Base-by-base conservation (phyloP, 2,797 vertebrate genomes). In the Anguilla megastoma region DNA sequence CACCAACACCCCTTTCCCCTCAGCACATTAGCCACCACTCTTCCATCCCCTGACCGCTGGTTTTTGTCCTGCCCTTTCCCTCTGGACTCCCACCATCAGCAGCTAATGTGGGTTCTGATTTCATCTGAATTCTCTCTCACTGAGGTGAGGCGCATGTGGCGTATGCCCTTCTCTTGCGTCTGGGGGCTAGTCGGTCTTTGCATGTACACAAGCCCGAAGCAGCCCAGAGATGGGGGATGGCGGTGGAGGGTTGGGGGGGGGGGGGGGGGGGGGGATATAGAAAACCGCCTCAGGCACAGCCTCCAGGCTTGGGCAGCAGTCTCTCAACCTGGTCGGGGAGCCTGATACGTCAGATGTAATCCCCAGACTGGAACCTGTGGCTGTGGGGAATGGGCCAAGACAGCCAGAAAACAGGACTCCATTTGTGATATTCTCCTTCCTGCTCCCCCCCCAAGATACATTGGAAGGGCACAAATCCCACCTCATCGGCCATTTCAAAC, bases 121-220 rank as follows among this genome's bases (percentile, higher is more conserved):
- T 90, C 85, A 88, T 89, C 36, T 89, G 1, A 76, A 33, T 87
- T 87, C 86, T 90, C 48, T 84, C 86, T 88, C 58, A 90, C 88
- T 27, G 79, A 85, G 88, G 87, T 0, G 24, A 79, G 36, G 30
- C 41, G 58, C 30, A 50, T 24, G 87, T 84, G 84, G 36, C 69
- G 24, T 7, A 12, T 90, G 86, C 90, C 86, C 84, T 89, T 88
- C 89, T 60, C 74, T 36, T 89, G 79, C 9, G 66, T 88, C 89
- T 74, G 66, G 86, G 86, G 50, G 56, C 54, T 24, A 85, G 82
- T 92, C 85, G 27, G 84, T 45, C 60, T 66, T 88, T 87, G 21
- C 6, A 50, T 10, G 3, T 85, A 60, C 9, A 76, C 84, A 87
- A 88, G 52, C 14, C 82, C 83, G 86, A 87, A 45, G 88, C 84